Base-by-base conservation (phyloP, 2,888 invertebrate genomes). In the Dinocampus coccinellae region DNA sequence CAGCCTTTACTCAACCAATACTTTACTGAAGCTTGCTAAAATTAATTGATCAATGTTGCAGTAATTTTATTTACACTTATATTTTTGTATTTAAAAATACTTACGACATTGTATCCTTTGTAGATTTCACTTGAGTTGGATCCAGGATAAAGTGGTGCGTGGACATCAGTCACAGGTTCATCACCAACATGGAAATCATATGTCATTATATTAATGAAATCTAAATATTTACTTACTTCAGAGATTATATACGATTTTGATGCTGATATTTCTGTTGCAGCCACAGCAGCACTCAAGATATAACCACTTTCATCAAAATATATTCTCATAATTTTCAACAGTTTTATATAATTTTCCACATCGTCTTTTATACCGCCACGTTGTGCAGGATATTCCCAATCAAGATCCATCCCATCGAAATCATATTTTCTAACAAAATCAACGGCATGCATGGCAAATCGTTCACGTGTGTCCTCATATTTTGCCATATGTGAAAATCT, bases 131-230 rank as follows among this genome's bases (percentile, higher is more conserved):
- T 73, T 53, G 88, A 88, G 22, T 80, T 73, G 0, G 80, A 29
- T 0, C 80, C 81, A 0, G 87, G 82, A 74, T 90, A 91, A 0
- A 95, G 88, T 0, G 93, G 92, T 0, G 94, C 90, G 80, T 94
- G 93, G 67, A 92, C 90, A 0, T 93, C 94, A 0, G 92, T 91
- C 0, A 87, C 86, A 0, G 82, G 61, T 60, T 94, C 92, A 91
- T 92, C 93, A 0, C 91, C 85, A 0, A 93, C 93, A 77, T 93
- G 91, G 78, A 93, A 88, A 81, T 94, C 94, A 78, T 95, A 95
- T 0, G 93, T 85, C 94, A 95, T 94, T 0, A 95, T 80, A 79
- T 92, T 91, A 55, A 94, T 90, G 29, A 92, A 88, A 79, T 95
- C 91, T 29, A 94, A 82, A 75, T 91, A 91, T 90, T 90, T 85